These are phyloP conservation scores for Salvator merianae DNA, from an alignment of 2,113 vertebrate species.

Conservation along the genomic window DNA sequence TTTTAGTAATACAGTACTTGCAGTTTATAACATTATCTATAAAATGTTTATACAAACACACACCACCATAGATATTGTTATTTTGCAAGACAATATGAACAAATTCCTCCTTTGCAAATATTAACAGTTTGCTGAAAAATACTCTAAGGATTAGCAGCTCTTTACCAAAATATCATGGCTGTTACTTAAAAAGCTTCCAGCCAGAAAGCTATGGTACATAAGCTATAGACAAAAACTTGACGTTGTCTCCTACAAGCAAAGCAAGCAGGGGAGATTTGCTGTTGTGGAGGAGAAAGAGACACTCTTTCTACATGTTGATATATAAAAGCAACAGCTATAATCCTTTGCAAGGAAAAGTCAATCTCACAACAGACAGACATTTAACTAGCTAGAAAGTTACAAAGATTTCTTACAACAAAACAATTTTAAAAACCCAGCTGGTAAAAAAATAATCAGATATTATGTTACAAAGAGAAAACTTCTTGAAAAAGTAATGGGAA, in stretches of 20 bases:
- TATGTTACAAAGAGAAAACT: conserved; percentile 9
- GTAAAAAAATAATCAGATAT: conserved; percentile 32
- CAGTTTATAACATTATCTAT: conserved; percentile 38
- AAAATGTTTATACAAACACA: conserved; percentile 56
- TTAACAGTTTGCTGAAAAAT: conserved; percentile 44
- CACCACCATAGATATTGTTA: conserved; percentile 5
- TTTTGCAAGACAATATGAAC: conserved; percentile 13
- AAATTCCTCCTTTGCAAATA: not conserved
- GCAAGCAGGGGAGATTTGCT: not conserved
- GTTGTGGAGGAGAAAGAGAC: not conserved
- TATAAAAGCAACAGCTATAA: not conserved
- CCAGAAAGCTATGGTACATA: not conserved
- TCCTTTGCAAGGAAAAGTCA: not conserved
- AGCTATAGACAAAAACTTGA: not conserved
- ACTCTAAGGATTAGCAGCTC: not conserved
- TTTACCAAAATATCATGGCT: not conserved
- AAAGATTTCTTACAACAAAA: conserved; percentile 15
- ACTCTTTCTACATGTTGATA: not conserved
- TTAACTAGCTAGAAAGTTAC: conserved; percentile 14
- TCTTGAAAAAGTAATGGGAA: conserved; percentile 23
- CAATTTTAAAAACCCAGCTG: conserved; percentile 12
- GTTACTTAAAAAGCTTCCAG: not conserved
- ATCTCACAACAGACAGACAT: not conserved
- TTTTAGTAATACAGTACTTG: conserved; percentile 52
- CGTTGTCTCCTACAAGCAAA: not conserved